Conservation (phyloP, 2,797 vertebrate genomes). For the Catharus ustulatus region DNA sequence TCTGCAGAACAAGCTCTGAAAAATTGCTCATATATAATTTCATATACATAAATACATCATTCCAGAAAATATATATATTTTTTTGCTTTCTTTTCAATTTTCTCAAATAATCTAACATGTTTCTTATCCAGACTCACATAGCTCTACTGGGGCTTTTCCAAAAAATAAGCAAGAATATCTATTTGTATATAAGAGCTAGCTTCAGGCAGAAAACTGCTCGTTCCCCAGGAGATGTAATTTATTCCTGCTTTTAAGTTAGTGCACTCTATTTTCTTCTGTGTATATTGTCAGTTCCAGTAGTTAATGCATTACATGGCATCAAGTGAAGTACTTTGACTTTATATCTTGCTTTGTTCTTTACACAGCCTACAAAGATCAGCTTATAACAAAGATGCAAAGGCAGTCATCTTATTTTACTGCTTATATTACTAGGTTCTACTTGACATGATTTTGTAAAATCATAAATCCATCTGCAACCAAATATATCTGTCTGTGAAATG, state of each 20-base stretch:
- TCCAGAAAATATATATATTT: background rate
- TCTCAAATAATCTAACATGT: background rate
- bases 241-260: background rate
- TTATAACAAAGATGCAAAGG: background rate
- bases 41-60: background rate
- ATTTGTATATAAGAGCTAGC: background rate
- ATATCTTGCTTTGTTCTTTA: background rate
- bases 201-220: background rate
- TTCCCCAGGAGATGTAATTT: background rate
- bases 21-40: background rate
- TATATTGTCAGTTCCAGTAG: background rate
- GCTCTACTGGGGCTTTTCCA: background rate
- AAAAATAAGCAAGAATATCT: background rate
- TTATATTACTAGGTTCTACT: background rate
- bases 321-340: background rate
- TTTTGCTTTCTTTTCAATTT: background rate
- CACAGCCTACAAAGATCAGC: background rate
- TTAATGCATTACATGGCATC: background rate
- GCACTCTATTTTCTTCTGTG: background rate
- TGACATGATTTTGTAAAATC: background rate
- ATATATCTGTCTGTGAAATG: background rate
- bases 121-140: background rate
- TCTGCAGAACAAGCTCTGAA: background rate
- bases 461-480: background rate
- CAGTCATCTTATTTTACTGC: background rate